These are phyloP conservation scores for Plebejus anna DNA, from an alignment of 2,888 invertebrate species.

Conservation along the genomic window DNA sequence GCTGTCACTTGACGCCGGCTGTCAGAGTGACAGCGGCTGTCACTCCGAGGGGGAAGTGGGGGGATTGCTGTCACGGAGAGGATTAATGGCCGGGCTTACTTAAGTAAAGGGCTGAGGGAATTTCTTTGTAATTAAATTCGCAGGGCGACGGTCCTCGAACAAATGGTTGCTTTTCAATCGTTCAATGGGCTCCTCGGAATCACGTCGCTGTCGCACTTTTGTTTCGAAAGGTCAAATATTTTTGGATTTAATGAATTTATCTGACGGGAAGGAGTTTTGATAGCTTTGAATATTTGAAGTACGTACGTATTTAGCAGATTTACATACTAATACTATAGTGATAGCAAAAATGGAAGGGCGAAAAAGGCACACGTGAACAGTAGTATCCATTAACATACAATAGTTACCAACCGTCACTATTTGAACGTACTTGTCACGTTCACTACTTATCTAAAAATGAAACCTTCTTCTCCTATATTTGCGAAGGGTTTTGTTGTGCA, in stretches of 20 bases:
- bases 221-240: not conserved
- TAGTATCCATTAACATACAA: no score
- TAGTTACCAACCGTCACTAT: no score
- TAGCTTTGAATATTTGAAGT: not conserved
- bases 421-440: no score
- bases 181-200: not conserved
- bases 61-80: not conserved
- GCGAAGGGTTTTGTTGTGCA: no score
- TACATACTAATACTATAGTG: no score
- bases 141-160: not conserved
- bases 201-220: slow-evolving; percentile 5
- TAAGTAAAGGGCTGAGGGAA: slow-evolving; percentile 20
- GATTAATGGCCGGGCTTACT: slow-evolving; percentile 21
- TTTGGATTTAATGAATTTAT: slow-evolving; percentile 15
- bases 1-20: not conserved
- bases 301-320: no score
- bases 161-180: slow-evolving; percentile 18
- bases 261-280: not conserved
- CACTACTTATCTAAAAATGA: no score
- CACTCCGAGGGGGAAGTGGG: not conserved
- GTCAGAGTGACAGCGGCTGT: not conserved
- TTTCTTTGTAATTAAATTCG: slow-evolving; percentile 26
- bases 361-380: no score
- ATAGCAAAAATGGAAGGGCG: no score
- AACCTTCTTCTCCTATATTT: no score